Evolutionary conservation across 37 sponge, comb jelly and placozoan species (phyloP).

Genomic region (Crambe crambe): DNA sequence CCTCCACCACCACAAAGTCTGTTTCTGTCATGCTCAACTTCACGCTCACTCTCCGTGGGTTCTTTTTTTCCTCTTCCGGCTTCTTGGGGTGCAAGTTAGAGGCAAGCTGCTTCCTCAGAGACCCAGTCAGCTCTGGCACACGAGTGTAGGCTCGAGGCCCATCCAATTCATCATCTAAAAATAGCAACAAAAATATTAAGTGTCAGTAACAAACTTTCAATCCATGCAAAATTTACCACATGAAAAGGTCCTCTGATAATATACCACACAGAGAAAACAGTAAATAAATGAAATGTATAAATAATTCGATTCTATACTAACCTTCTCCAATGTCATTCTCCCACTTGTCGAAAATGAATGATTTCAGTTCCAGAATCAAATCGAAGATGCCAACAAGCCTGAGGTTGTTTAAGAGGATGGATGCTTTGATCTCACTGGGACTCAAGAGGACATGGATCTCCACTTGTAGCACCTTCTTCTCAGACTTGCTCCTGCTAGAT

Average conservation of each 20-base stretch:
- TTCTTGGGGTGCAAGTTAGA: neutral
- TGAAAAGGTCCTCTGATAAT: too few species aligned
- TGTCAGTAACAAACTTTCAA: neutral
- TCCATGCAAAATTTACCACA: too few species aligned
- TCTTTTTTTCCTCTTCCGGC: constrained; percentile 5
- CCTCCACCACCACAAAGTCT: constrained; percentile 92
- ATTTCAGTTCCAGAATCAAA: constrained; percentile 68
- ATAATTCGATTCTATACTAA: too few species aligned
- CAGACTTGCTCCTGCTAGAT: neutral
- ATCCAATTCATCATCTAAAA: constrained; percentile 12
- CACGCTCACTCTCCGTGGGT: constrained; percentile 54
- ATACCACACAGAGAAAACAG: too few species aligned
- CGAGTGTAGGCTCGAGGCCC: neutral
- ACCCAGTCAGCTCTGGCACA: neutral
- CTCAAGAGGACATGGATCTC: constrained; percentile 74
- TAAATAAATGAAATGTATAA: too few species aligned
- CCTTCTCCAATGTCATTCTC: constrained; percentile 42
- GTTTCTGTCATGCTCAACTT: constrained; percentile 90
- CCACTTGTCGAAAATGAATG: constrained; percentile 64
- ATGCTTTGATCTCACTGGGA: constrained; percentile 64
- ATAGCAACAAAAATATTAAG: neutral
- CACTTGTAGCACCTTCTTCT: constrained; percentile 43
- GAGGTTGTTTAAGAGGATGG: constrained; percentile 77
- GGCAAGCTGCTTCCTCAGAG: constrained; percentile 18
- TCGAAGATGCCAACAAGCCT: constrained; percentile 81